Base-by-base conservation (phyloP, 2,888 invertebrate genomes). In the Chymomyza procnemis region DNA sequence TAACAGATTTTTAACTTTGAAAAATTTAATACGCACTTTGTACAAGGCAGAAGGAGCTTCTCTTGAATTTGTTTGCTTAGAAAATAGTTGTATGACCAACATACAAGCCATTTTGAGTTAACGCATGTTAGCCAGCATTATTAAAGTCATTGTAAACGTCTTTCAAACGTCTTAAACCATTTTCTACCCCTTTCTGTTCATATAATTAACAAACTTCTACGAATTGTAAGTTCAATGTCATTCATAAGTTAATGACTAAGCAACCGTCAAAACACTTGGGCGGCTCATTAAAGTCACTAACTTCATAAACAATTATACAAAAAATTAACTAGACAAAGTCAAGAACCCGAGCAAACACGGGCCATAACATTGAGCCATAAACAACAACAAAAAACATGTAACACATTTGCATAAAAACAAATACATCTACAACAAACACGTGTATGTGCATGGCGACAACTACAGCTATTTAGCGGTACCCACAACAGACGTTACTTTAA, bases 391-490 rank as follows among this genome's bases (percentile, higher is more conserved):
- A 57, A 61, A 34, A 47, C 58, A 61, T 67, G 61, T 72, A 76
- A 73, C 64, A 71, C 67, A 81, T 81, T 82, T 82, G 83, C 80
- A 81, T 81, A 41, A 3, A 41, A 9, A 2, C 6, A 41, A 1
- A 41, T 12, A 41, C 4, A 34, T 12, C 9, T 12, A 8, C 1
- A 34, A 12, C 8, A 26, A 26, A 75, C 73, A 71, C 71, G 8
- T 26, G 26, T 26, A 78, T 76, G 77, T 77, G 80, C 82, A 80
- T 79, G 19, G 16, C 6, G 16, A 19, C 19, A 79, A 69, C 77
- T 72, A 69, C 67, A 69, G 70, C 67, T 78, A 73, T 80, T 83
- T 81, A 81, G 81, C 81, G 83, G 81, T 81, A 81, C 67, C 64
- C 77, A 64, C 22, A 56, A 47, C 68, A 60, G 71, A 72, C 65